These are phyloP conservation scores for Cephus sareptanus DNA, from an alignment of 2,888 invertebrate genomes.

Conservation along the genomic window DNA sequence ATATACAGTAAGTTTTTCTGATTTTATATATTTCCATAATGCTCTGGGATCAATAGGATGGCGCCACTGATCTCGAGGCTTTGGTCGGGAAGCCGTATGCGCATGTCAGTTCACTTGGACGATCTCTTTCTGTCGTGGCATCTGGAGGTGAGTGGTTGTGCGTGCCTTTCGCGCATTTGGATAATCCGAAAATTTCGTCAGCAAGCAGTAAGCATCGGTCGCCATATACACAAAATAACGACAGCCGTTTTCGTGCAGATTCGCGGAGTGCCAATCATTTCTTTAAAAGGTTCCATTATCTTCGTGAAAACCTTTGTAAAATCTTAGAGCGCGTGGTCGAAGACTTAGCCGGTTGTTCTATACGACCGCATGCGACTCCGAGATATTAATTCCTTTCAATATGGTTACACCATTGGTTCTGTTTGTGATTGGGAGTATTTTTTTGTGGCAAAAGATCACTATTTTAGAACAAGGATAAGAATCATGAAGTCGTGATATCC, in stretches of 20 bases:
- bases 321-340: constrained; percentile 30
- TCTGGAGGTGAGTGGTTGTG: constrained; percentile 65
- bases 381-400: background rate
- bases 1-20: background rate
- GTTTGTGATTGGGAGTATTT: background rate
- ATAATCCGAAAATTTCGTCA: constrained; percentile 51
- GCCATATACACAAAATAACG: constrained; percentile 50
- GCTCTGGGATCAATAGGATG: constrained; percentile 38
- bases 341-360: constrained; percentile 10
- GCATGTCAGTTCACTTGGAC: constrained; percentile 60
- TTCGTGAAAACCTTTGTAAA: background rate
- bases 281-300: constrained; percentile 21
- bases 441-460: background rate
- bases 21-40: background rate
- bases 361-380: constrained; percentile 9
- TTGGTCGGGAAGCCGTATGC: constrained; percentile 50
- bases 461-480: background rate
- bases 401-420: background rate
- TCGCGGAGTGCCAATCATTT: constrained; percentile 54
- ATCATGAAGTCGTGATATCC: background rate
- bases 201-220: constrained; percentile 43
- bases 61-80: constrained; percentile 46
- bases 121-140: constrained; percentile 65
- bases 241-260: constrained; percentile 28
- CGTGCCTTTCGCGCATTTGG: constrained; percentile 35